These are phyloP conservation scores for Lysandra coridon DNA, from an alignment of 2,888 invertebrate species.

Conservation along the genomic window DNA sequence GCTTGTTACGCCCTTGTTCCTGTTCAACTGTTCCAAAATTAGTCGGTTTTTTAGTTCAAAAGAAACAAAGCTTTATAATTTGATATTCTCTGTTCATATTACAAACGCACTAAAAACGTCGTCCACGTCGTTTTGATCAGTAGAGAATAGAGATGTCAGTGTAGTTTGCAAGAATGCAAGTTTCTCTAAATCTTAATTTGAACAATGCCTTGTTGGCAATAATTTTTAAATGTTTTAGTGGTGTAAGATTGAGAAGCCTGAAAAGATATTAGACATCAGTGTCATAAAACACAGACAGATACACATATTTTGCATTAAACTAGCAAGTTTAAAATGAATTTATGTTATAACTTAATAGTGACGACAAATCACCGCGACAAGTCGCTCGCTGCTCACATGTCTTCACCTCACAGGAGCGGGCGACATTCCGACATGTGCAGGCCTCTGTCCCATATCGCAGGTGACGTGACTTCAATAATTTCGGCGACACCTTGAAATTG, in stretches of 20 bases:
- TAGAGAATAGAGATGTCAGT: background rate
- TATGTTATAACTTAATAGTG: background rate
- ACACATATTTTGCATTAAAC: no score
- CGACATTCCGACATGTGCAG: constrained; percentile 44
- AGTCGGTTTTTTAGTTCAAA: constrained; percentile 6
- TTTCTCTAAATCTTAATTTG: background rate
- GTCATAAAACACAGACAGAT: no score
- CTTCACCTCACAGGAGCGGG: constrained; percentile 36
- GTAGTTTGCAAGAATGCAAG: background rate
- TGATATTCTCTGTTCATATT: constrained; percentile 2
- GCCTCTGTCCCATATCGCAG: constrained; percentile 39
- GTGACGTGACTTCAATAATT: constrained; percentile 46
- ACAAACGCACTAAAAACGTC: constrained; percentile 3
- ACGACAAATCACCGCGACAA: background rate
- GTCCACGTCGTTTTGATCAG: background rate
- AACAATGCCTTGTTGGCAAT: background rate
- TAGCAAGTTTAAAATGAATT: background rate
- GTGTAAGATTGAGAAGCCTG: no score
- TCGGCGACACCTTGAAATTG: constrained; percentile 31
- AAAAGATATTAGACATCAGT: no score
- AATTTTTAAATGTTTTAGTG: background rate
- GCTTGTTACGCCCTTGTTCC: background rate
- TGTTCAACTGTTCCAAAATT: background rate
- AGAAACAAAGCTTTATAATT: constrained; percentile 9
- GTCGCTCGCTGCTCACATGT: constrained; percentile 17